A percentile compares a stretch with the other conserved stretches of the same genome.
Conservation (phyloP, 2,888 invertebrate genomes). For the Brenthis ino region DNA sequence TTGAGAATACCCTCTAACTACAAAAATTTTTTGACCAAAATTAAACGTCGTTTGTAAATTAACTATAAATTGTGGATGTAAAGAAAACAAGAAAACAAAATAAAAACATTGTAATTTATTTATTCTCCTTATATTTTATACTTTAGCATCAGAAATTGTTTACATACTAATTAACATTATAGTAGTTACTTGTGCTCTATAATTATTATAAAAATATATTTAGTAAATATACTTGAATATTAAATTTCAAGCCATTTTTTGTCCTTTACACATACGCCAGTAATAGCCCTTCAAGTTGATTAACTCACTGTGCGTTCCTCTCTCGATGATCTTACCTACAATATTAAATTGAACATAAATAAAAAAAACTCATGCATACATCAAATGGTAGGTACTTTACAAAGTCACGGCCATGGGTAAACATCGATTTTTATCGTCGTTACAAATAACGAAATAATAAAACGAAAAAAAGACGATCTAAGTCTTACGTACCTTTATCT, state of each 20-base stretch:
- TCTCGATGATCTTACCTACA: slow-evolving; percentile 87
- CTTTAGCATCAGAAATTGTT: neutral
- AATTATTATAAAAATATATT: slow-evolving; percentile 4
- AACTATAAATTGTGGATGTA: slow-evolving; percentile 4
- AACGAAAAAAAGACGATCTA: too few relatives aligned
- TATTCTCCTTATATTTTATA: neutral
- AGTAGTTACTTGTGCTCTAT: neutral
- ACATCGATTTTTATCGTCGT: neutral
- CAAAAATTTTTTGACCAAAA: too few relatives aligned
- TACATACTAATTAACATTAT: slow-evolving; percentile 15
- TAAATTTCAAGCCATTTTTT: slow-evolving; percentile 52
- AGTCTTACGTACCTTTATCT: slow-evolving; percentile 82
- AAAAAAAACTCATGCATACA: slow-evolving; percentile 3
- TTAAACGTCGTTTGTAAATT: slow-evolving; percentile 1
- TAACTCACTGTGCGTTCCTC: slow-evolving; percentile 87
- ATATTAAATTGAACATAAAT: neutral
- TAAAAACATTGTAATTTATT: slow-evolving; percentile 6
- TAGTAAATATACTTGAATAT: neutral
- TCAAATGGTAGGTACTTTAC: too few relatives aligned
- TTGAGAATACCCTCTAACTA: too few relatives aligned
- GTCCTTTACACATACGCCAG: slow-evolving; percentile 82
- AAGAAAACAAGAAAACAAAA: slow-evolving; percentile 5
- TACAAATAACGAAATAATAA: neutral
- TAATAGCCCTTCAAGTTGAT: slow-evolving; percentile 85
- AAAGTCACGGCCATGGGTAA: too few relatives aligned